Percentiles rank a stretch among this genome's conserved stretches.
Conservation (phyloP, 2,888 invertebrate species). For the Desoria tigrina region DNA sequence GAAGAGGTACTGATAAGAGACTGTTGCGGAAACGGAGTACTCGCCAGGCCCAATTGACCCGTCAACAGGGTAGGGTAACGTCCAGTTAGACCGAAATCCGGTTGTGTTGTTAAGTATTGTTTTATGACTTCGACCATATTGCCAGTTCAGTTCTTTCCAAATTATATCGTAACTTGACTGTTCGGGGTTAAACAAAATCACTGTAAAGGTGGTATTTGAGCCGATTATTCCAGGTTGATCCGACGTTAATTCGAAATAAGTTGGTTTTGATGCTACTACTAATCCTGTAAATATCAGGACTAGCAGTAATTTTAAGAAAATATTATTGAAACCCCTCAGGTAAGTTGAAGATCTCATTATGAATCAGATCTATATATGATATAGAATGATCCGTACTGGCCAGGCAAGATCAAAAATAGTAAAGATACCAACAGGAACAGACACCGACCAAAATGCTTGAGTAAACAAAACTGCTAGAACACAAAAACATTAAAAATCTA, state of each 20-base stretch:
- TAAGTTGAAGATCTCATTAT: no score
- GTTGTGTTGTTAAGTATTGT: slow-evolving; percentile 35
- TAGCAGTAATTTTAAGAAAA: no score
- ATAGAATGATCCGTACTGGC: no score
- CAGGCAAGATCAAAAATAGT: no score
- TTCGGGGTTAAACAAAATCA: slow-evolving; percentile 60
- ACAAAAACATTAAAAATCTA: no score
- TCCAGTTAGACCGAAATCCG: slow-evolving; percentile 43
- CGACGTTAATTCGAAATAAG: slow-evolving; percentile 59
- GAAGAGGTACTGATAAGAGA: slow-evolving; percentile 28
- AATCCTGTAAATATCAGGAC: no score
- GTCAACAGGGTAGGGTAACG: slow-evolving; percentile 27
- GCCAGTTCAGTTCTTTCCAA: slow-evolving; percentile 37
- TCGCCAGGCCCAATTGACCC: slow-evolving; percentile 26
- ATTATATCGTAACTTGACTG: slow-evolving; percentile 33
- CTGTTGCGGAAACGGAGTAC: slow-evolving; percentile 36
- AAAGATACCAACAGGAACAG: no score
- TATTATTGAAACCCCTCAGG: no score
- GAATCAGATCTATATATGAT: no score
- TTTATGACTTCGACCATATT: background rate
- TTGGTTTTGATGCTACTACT: no score
- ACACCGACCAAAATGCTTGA: no score
- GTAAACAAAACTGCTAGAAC: no score
- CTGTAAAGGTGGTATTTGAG: slow-evolving; percentile 69
- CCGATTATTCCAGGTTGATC: slow-evolving; percentile 73